A percentile compares a stretch with the other conserved stretches of the same genome.
These are phyloP conservation scores for Ovis aries DNA, from an alignment of 2,113 vertebrate species.

Conservation along the genomic window ARS-UI_Ramb_v3.0 NC_056058.1:18642501-18643000, in stretches of 20 bases:
- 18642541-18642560: not conserved
- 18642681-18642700: not conserved
- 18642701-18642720: not conserved
- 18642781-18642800: not conserved
- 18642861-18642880: not conserved
- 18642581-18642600: not conserved
- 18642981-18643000: not conserved
- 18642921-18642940: not conserved
- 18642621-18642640: not conserved
- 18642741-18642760: too few species aligned
- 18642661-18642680: not conserved
- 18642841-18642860: not conserved
- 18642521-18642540: slow-evolving; percentile 34
- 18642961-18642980: not conserved
- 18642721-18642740: not conserved
- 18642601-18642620: not conserved
- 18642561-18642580: slow-evolving; percentile 13
- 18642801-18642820: not conserved
- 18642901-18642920: not conserved
- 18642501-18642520: slow-evolving; percentile 21
- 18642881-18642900: not conserved
- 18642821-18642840: not conserved
- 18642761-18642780: not conserved
- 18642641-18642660: not conserved
- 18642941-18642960: not conserved